A percentile compares a stretch with the other conserved stretches of the same genome.
These are phyloP conservation scores for Phrynosoma platyrhinos DNA, from an alignment of 2,113 vertebrate species.

Conservation along the genomic window DNA sequence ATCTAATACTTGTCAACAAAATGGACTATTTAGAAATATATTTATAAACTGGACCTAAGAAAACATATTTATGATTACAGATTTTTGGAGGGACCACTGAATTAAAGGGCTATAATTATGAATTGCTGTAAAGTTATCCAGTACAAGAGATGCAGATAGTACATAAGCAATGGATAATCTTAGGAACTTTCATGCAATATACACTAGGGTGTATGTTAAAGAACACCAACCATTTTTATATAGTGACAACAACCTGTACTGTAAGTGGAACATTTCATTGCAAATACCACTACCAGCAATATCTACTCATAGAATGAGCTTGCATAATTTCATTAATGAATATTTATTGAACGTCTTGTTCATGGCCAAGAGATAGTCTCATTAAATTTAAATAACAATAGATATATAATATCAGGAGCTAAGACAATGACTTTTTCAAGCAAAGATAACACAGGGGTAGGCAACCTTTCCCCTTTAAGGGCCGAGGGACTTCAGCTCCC, in stretches of 20 bases:
- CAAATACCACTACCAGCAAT: background rate
- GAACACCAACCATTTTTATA: conserved; percentile 19
- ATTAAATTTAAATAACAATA: conserved; percentile 43
- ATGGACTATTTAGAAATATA: background rate
- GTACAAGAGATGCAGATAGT: background rate
- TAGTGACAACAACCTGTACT: background rate
- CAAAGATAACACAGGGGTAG: too few species aligned
- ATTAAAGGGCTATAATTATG: conserved; percentile 30
- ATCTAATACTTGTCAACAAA: background rate
- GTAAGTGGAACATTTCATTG: conserved; percentile 21
- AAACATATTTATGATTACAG: background rate
- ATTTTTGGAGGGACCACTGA: background rate
- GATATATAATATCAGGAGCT: conserved; percentile 53
- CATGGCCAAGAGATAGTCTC: conserved; percentile 32
- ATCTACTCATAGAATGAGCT: conserved; percentile 20
- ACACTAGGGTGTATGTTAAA: too few species aligned
- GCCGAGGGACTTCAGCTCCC: too few species aligned
- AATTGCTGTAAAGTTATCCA: background rate
- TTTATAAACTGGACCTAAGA: background rate
- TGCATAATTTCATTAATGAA: conserved; percentile 8
- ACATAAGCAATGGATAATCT: background rate
- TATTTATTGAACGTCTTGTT: conserved; percentile 39
- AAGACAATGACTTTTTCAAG: conserved; percentile 49
- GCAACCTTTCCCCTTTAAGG: too few species aligned
- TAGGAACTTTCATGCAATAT: background rate